Conservation (phyloP, 92 coral and sea anemone genomes). For the Actinostola sp. region DNA sequence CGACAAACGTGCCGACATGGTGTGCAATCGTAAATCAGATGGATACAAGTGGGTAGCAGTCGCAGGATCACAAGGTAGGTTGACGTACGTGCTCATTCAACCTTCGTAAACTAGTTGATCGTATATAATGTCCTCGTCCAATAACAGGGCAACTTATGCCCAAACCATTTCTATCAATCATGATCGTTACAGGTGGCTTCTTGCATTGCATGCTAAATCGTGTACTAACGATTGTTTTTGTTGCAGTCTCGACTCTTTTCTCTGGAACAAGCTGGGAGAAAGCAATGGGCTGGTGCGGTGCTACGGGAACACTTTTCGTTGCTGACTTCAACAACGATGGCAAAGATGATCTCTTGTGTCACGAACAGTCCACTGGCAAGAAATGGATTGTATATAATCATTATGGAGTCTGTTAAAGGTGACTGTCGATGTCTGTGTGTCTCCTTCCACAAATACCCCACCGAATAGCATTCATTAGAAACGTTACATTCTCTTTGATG, state of each 20-base stretch:
- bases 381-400: constrained; percentile 20
- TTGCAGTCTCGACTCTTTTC: not conserved
- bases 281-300: constrained; percentile 10
- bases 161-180: too few relatives aligned
- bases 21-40: constrained; percentile 9
- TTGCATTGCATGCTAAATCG: not conserved
- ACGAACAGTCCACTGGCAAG: constrained; percentile 13
- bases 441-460: too few relatives aligned
- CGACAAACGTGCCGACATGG: constrained; percentile 24
- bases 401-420: constrained; percentile 15
- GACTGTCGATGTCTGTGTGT: too few relatives aligned
- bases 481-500: too few relatives aligned
- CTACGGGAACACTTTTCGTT: not conserved
- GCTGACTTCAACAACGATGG: constrained; percentile 28
- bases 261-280: constrained; percentile 11
- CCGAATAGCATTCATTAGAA: too few relatives aligned
- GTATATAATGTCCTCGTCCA: not conserved
- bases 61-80: not conserved
- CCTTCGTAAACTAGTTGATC: too few relatives aligned
- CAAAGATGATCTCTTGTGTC: constrained; percentile 24
- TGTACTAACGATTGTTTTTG: not conserved
- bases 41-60: constrained; percentile 21
- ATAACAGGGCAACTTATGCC: not conserved
- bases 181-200: not conserved
- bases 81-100: not conserved